These are phyloP conservation scores for Lepidotrigona ventralis DNA, from an alignment of 1,140 invertebrate species.

Conservation along the genomic window DNA sequence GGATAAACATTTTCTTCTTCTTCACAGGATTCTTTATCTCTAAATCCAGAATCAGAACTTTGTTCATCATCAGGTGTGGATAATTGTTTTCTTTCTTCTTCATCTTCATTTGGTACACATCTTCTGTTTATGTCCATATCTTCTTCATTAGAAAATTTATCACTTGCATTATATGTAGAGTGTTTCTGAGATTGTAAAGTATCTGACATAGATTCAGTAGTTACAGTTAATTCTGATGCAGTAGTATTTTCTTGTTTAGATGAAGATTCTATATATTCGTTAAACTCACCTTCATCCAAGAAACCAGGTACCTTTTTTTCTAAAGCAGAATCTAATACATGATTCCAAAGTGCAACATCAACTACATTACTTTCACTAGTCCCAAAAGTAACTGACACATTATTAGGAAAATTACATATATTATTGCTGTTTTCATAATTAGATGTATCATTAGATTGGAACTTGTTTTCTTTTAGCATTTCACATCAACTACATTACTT, in stretches of 20 bases:
- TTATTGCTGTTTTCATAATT: conserved; percentile 32
- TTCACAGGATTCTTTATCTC: conserved; percentile 81
- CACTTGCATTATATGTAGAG: conserved; percentile 64
- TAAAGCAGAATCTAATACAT: conserved; percentile 69
- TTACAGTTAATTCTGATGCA: conserved; percentile 45
- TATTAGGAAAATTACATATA: conserved; percentile 56
- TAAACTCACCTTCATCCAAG: conserved; percentile 65
- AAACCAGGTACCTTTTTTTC: conserved; percentile 70
- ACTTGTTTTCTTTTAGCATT: conserved; percentile 8
- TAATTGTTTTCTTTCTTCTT: conserved; percentile 78
- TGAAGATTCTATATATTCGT: conserved; percentile 50
- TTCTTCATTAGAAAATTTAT: conserved; percentile 69
- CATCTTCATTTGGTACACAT: conserved; percentile 70
- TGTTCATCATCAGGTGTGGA: conserved; percentile 81
- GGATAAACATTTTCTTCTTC: conserved; percentile 77
- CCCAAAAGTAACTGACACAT: conserved; percentile 52
- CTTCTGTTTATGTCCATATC: conserved; percentile 62
- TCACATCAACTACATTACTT: conserved; percentile 62
- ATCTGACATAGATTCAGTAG: conserved; percentile 53
- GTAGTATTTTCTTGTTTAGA: neutral
- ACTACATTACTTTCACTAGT: conserved; percentile 49
- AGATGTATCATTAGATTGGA: conserved; percentile 20
- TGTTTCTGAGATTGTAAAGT: conserved; percentile 67
- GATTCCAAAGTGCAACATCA: conserved; percentile 74
- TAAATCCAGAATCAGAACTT: conserved; percentile 81